Evolutionary conservation across 2,113 vertebrate species (phyloP).

Genomic region (Marmota monax): DNA sequence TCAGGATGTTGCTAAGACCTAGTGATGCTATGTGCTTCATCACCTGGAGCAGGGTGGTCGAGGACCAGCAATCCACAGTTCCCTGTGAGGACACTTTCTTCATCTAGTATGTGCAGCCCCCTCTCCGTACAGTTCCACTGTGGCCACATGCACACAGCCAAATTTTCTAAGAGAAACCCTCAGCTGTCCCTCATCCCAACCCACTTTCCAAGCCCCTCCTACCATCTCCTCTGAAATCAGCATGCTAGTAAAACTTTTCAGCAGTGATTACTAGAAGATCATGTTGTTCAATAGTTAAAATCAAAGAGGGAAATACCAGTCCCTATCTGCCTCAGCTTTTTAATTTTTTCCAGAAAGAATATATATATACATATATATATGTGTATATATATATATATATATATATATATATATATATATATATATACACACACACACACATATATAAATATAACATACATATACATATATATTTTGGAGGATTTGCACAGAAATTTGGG

Average conservation of each 20-base stretch:
- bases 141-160: neutral
- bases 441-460: neutral
- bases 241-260: neutral
- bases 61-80: neutral
- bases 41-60: neutral
- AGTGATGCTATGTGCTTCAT: neutral
- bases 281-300: neutral
- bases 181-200: neutral
- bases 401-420: neutral
- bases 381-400: fast-evolving
- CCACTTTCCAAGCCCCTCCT: neutral
- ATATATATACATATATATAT: too few relatives aligned
- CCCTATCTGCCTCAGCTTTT: neutral
- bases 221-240: neutral
- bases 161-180: neutral
- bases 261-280: neutral
- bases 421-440: neutral
- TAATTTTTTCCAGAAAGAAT: neutral
- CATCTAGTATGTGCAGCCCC: too few relatives aligned
- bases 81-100: neutral
- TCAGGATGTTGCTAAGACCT: neutral
- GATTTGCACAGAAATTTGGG: neutral
- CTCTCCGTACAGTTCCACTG: neutral
- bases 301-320: neutral
- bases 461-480: too few relatives aligned